Percentiles rank a stretch among this genome's conserved stretches.
Evolutionary conservation across 64 coral and sea anemone genomes (phyloP).

Genomic region (Porites australiensis): DNA sequence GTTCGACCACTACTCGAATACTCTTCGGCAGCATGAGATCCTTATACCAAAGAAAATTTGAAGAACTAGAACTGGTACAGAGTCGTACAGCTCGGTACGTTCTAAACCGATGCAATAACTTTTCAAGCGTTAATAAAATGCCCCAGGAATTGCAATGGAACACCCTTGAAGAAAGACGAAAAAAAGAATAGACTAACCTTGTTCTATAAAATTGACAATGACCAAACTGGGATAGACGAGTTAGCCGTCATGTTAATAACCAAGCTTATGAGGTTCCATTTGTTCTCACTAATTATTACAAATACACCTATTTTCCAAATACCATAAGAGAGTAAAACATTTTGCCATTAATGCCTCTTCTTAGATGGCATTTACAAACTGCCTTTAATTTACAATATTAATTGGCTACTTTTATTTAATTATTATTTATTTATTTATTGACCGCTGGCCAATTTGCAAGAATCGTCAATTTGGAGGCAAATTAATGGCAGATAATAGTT

Average conservation of each 20-base stretch:
- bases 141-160: slow-evolving; percentile 26
- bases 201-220: slow-evolving; percentile 37
- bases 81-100: slow-evolving; percentile 43
- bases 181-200: slow-evolving; percentile 13
- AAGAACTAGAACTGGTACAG: slow-evolving; percentile 41
- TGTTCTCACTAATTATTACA: slow-evolving; percentile 32
- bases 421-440: no score
- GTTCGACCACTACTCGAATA: not conserved
- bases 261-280: slow-evolving; percentile 21
- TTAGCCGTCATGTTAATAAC: not conserved
- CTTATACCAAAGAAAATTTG: slow-evolving; percentile 53
- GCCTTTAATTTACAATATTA: no score
- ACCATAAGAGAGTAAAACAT: slow-evolving; percentile 29
- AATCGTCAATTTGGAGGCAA: no score
- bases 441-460: no score
- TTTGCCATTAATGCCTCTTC: no score
- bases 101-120: slow-evolving; percentile 25
- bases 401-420: no score
- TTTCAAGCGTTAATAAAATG: slow-evolving; percentile 20
- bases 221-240: slow-evolving; percentile 31
- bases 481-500: no score
- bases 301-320: slow-evolving; percentile 42
- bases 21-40: slow-evolving; percentile 4
- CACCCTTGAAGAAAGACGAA: slow-evolving; percentile 38
- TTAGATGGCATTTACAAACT: no score